phyloP scores from a whole-genome alignment of 2,113 vertebrate genomes.

The Daboia siamensis region DNA sequence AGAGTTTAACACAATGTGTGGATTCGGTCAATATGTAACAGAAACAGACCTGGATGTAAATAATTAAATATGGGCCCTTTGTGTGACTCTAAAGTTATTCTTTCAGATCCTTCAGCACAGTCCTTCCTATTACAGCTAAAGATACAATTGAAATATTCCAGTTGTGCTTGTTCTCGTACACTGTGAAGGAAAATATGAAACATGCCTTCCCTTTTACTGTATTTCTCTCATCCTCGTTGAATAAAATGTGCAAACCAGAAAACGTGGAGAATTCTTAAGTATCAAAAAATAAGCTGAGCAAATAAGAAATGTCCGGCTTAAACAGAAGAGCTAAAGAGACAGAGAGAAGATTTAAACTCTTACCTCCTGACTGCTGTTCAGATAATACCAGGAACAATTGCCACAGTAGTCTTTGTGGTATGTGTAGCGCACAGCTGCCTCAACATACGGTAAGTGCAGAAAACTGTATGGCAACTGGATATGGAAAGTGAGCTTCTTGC shows the following conservation, averaged over 20 bases:
- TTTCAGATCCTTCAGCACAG: background rate
- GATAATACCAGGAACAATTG: slow-evolving; percentile 75
- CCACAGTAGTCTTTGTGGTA: slow-evolving; percentile 74
- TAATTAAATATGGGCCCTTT: background rate
- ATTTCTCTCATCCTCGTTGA: background rate
- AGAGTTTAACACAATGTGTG: background rate
- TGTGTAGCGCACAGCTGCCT: slow-evolving; percentile 80
- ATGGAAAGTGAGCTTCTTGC: slow-evolving; percentile 83
- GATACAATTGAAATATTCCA: background rate
- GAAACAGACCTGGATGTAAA: background rate
- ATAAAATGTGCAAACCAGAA: background rate
- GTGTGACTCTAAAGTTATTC: background rate
- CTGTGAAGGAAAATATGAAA: background rate
- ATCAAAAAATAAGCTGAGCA: background rate
- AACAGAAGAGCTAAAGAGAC: background rate
- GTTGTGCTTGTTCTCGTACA: background rate
- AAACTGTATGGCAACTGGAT: slow-evolving; percentile 83
- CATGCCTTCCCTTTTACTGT: background rate
- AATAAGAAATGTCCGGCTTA: background rate
- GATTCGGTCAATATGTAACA: background rate
- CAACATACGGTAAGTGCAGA: slow-evolving; percentile 77
- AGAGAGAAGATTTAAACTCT: background rate
- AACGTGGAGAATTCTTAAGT: background rate
- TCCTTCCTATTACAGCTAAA: background rate
- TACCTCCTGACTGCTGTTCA: slow-evolving; percentile 59